Conservation (phyloP, 1,140 invertebrate genomes). For the Pinna nobilis region DNA sequence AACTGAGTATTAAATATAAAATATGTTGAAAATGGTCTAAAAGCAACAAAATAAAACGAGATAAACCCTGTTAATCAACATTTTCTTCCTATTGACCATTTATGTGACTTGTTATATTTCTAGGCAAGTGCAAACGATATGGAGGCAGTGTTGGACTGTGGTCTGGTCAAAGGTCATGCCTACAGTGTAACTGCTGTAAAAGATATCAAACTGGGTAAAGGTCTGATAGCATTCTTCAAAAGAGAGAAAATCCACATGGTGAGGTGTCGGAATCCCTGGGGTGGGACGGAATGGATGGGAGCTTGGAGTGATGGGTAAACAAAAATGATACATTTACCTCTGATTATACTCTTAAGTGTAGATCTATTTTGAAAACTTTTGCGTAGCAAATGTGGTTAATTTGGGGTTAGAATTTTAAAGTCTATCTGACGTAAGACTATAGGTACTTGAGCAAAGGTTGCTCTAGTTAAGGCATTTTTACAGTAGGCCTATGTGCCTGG, state of each 20-base stretch:
- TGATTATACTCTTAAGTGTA: no score
- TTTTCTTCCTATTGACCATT: background rate
- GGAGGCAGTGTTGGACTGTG: slow-evolving; percentile 75
- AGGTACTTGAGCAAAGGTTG: no score
- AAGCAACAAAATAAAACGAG: no score
- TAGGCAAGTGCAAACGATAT: slow-evolving; percentile 72
- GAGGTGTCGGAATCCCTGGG: slow-evolving; percentile 81
- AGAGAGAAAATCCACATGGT: slow-evolving; percentile 69
- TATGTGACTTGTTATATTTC: slow-evolving; percentile 16
- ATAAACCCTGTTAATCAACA: no score
- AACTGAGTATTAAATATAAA: no score
- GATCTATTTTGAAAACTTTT: no score
- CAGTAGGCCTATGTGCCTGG: no score
- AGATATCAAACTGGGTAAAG: slow-evolving; percentile 63
- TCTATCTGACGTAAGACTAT: no score
- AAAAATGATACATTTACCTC: background rate
- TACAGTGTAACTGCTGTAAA: slow-evolving; percentile 80
- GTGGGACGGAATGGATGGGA: slow-evolving; percentile 94
- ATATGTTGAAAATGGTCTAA: no score
- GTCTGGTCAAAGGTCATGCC: slow-evolving; percentile 79
- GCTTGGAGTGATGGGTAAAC: slow-evolving; percentile 72
- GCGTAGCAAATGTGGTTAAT: no score
- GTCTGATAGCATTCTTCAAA: slow-evolving; percentile 65
- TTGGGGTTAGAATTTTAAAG: no score
- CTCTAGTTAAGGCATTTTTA: no score